Base-by-base conservation (phyloP, 1,140 invertebrate genomes). In the Musca domestica region DNA sequence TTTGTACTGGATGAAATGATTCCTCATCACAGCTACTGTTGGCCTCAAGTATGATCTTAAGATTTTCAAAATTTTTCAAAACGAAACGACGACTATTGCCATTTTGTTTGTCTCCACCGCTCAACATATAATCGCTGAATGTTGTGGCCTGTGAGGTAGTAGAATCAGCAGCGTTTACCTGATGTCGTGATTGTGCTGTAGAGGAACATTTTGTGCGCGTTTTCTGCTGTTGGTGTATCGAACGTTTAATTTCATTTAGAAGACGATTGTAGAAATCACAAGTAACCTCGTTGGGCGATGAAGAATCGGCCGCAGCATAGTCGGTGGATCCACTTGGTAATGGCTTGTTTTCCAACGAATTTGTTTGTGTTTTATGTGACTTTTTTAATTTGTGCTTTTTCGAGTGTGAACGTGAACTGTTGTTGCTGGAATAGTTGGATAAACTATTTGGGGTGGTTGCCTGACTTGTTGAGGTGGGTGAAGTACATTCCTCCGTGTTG, bases 1-100 rank as follows among this genome's bases (percentile, higher is more conserved):
- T 84, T 69, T 86, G 85, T 14, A 84, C 83, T 12, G 86, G 84
- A 71, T 80, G 75, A 67, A 77, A 78, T 0, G 73, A 66, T 27
- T 79, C 76, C 25, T 76, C 76, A 15, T 78, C 72, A 9, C 75
- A 74, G 9, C 56, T 61, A 66, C 72, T 75, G 23, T 77, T 76
- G 2, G 76, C 74, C 67, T 78, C 75, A 2, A 81, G 47, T 6
- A 78, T 71, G 22, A 81, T 76, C 54, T 76, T 74, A 0, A 81
- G 66, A 64, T 81, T 81, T 71, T 81, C 76, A 48, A 81, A 78
- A 68, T 81, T 81, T 61, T 80, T 81, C 2, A 81, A 30, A 2
- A 81, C 69, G 7, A 81, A 67, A 66, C 75, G 74, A 23, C 71
- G 76, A 20, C 74, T 75, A 2, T 72, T 70, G 25, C 74, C 77